A percentile compares a stretch with the other conserved stretches of the same genome.
Conservation (phyloP, 92 coral and sea anemone genomes). For the Muricea muricata region DNA sequence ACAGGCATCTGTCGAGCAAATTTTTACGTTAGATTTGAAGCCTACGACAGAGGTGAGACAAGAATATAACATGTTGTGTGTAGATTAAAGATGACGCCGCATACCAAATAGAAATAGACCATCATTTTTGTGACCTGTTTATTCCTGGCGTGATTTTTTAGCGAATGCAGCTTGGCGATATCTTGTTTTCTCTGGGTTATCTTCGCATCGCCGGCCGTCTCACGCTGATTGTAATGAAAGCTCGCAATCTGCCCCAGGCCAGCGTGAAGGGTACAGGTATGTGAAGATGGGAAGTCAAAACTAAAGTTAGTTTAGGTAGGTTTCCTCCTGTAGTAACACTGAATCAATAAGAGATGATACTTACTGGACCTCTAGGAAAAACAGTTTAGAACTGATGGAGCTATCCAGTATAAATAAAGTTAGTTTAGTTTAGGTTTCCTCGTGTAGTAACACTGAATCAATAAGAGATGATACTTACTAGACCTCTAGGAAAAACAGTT, state of each 20-base stretch:
- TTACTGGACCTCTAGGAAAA: too few relatives aligned
- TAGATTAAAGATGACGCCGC: too few relatives aligned
- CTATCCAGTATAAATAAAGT: too few relatives aligned
- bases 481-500: background rate
- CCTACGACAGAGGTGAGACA: conserved; percentile 84
- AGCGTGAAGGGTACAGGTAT: conserved; percentile 92
- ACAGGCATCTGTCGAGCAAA: conserved; percentile 69
- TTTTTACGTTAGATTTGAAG: conserved; percentile 68
- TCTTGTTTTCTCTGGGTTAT: conserved; percentile 87
- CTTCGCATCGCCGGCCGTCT: conserved; percentile 90
- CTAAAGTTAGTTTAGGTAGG: background rate
- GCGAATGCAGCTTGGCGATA: conserved; percentile 83
- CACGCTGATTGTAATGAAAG: conserved; percentile 84
- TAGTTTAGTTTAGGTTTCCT: background rate
- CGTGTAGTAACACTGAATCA: background rate
- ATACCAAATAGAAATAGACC: too few relatives aligned
- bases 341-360: too few relatives aligned
- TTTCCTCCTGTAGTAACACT: too few relatives aligned
- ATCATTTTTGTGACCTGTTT: background rate
- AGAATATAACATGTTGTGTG: background rate
- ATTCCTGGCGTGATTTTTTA: conserved; percentile 22
- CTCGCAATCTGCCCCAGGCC: conserved; percentile 91
- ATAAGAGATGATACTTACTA: background rate
- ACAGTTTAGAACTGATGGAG: too few relatives aligned
- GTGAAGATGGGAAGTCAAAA: background rate